phyloP scores from a whole-genome alignment of 1,140 invertebrate species.

The Nasonia longicornis region DNA sequence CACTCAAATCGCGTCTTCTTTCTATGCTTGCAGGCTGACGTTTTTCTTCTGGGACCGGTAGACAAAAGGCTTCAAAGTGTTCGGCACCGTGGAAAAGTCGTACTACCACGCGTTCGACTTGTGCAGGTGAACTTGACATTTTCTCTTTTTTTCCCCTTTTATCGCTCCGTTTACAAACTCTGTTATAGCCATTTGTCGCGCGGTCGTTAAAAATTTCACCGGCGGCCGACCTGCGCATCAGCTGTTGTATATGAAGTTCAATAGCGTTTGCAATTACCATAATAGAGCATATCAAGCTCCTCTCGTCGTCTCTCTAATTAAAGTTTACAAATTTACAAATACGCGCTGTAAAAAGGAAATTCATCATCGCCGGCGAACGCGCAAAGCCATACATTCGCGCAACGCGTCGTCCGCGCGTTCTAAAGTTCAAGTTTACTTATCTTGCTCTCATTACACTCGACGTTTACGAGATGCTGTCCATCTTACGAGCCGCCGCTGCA shows the following conservation, averaged over 20 bases:
- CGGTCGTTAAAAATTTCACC: too few species aligned
- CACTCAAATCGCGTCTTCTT: background rate
- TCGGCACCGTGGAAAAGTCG: constrained; percentile 69
- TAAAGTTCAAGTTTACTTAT: constrained; percentile 50
- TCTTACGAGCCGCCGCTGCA: constrained; percentile 32
- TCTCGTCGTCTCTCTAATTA: constrained; percentile 18
- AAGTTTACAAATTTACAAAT: constrained; percentile 24
- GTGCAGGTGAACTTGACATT: constrained; percentile 59
- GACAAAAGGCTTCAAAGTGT: constrained; percentile 71
- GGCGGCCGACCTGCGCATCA: too few species aligned
- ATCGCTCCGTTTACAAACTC: background rate
- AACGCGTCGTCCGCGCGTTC: constrained; percentile 12
- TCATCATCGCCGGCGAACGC: constrained; percentile 26
- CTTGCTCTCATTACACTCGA: constrained; percentile 47
- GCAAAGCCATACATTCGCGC: background rate
- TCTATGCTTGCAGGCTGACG: constrained; percentile 64
- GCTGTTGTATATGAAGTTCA: too few species aligned
- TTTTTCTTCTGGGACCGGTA: constrained; percentile 61
- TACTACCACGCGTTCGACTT: constrained; percentile 68
- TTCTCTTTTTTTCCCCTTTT: background rate
- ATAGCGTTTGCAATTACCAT: too few species aligned
- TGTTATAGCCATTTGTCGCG: too few species aligned
- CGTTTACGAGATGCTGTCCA: constrained; percentile 49
- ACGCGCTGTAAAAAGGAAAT: constrained; percentile 5
- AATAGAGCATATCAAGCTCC: background rate